Percentiles rank a stretch among this genome's conserved stretches.
Evolutionary conservation across 2,888 invertebrate species (phyloP).

Genomic region (Sycophila texana): DNA sequence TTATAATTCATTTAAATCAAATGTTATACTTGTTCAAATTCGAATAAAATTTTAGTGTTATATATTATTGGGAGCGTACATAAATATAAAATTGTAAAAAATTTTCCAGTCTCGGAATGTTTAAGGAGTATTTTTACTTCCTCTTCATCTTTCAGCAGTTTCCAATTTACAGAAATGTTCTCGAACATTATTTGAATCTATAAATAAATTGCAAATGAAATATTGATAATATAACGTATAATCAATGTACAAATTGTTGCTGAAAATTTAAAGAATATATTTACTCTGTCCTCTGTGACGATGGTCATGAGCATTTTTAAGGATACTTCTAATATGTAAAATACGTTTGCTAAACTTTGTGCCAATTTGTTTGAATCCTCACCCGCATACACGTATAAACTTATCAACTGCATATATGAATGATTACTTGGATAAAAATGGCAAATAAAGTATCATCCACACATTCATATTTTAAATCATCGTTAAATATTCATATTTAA

Average conservation of each 20-base stretch:
- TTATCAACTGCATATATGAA: background rate
- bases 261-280: too few relatives aligned
- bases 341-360: background rate
- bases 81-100: constrained; percentile 24
- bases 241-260: too few relatives aligned
- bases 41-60: background rate
- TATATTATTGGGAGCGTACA: background rate
- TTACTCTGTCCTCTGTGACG: constrained; percentile 4
- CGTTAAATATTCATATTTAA: too few relatives aligned
- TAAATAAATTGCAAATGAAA: background rate
- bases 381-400: background rate
- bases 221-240: background rate
- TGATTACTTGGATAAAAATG: background rate
- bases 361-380: constrained; percentile 1
- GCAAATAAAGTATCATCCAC: background rate
- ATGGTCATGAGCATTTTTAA: background rate
- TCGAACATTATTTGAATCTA: constrained; percentile 22
- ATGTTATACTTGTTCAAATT: too few relatives aligned
- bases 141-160: constrained; percentile 5
- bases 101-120: constrained; percentile 20
- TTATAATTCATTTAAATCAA: background rate
- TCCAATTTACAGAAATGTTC: constrained; percentile 30
- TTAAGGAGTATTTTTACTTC: constrained; percentile 13
- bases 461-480: too few relatives aligned
- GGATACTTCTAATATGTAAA: background rate